phyloP scores from a whole-genome alignment of 2,797 vertebrate species.

The Propithecus perrieri region DNA sequence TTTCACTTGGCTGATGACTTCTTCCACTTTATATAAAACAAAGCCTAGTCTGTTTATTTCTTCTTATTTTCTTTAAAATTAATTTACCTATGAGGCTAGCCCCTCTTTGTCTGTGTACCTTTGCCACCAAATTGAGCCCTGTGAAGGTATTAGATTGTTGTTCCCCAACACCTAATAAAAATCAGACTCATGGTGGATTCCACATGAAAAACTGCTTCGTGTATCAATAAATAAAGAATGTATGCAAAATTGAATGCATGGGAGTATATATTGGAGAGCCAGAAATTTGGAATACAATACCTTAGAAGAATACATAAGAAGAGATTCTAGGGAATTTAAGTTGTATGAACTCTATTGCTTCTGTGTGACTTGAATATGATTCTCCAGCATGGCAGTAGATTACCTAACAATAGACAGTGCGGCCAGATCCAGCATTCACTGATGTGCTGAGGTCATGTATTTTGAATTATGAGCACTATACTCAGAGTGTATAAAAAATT shows the following conservation, averaged over 20 bases:
- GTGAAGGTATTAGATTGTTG: neutral
- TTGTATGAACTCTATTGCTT: neutral
- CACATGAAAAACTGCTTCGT: neutral
- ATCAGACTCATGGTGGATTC: neutral
- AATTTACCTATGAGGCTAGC: neutral
- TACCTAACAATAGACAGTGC: neutral
- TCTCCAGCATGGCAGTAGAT: neutral
- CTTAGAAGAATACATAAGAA: neutral
- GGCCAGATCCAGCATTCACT: neutral
- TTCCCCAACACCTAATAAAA: neutral
- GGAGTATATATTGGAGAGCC: neutral
- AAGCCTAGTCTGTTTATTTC: neutral
- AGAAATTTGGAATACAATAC: neutral
- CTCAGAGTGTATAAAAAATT: neutral
- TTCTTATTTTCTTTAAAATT: neutral
- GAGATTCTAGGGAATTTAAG: neutral
- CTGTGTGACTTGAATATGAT: neutral
- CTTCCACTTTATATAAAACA: neutral
- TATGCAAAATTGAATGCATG: neutral
- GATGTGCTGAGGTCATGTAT: neutral
- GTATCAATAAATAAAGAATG: neutral
- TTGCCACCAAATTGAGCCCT: neutral
- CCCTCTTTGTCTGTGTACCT: neutral
- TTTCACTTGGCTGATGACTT: neutral
- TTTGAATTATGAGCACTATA: neutral